Evolutionary conservation across 2,113 vertebrate genomes (phyloP).

Genomic region (Daubentonia madagascariensis): DNA sequence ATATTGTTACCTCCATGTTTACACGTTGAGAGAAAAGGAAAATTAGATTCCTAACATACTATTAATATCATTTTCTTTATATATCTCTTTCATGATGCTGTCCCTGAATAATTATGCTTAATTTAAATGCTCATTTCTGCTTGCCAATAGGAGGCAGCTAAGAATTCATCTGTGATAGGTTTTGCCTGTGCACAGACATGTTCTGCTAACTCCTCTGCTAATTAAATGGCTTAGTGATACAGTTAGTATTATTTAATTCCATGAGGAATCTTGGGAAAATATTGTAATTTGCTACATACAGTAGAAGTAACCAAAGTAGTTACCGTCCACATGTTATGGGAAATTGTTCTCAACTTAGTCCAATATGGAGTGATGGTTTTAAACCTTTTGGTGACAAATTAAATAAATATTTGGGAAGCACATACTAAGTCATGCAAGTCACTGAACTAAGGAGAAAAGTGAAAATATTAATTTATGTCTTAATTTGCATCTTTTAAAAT

Average conservation of each 20-base stretch:
- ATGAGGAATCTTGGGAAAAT: neutral
- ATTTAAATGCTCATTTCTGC: neutral
- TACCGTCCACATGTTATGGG: neutral
- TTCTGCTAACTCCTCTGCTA: neutral
- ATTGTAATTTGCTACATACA: neutral
- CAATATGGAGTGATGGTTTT: neutral
- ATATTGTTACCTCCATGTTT: neutral
- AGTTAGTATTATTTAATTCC: neutral
- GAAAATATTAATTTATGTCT: neutral
- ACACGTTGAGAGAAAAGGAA: neutral
- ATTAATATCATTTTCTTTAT: neutral
- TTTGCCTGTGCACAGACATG: neutral
- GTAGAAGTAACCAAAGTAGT: neutral
- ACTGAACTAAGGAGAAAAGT: neutral
- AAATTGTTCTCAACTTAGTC: neutral
- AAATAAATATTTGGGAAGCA: neutral
- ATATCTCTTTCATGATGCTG: neutral
- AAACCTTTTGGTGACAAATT: neutral
- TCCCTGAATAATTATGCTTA: neutral
- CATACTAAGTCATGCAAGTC: neutral
- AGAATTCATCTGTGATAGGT: neutral
- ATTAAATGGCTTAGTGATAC: neutral
- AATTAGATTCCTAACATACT: neutral
- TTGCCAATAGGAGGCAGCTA: neutral
- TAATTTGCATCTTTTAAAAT: slow-evolving; percentile 24